Evolutionary conservation across 2,797 vertebrate genomes (phyloP).

Genomic region (Sebastes hubbsi): DNA sequence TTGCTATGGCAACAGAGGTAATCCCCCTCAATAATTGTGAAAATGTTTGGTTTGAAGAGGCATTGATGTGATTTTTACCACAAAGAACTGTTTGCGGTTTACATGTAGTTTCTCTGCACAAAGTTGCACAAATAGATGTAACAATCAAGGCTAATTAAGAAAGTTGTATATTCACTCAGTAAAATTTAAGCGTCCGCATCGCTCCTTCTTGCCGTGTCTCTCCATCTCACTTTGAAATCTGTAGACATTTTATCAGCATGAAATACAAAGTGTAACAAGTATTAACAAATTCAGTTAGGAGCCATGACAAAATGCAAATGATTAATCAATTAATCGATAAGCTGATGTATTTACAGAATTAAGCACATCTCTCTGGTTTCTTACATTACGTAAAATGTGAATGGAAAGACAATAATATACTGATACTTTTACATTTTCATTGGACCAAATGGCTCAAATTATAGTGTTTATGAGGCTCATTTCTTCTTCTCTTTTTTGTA

Average conservation of each 20-base stretch:
- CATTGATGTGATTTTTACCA: conserved; percentile 14
- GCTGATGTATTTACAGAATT: not conserved
- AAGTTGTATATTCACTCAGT: not conserved
- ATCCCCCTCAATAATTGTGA: conserved; percentile 35
- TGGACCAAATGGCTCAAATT: not conserved
- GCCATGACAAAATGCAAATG: not conserved
- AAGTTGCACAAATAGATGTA: not conserved
- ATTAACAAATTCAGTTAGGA: not conserved
- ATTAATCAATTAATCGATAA: not conserved
- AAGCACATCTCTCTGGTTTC: not conserved
- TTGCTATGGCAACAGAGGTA: conserved; percentile 68
- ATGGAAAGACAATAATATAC: not conserved
- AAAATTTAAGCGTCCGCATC: not conserved
- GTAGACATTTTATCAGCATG: not conserved
- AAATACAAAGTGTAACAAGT: not conserved
- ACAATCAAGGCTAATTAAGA: not conserved
- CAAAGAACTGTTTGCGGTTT: not conserved
- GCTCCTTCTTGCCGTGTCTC: not conserved
- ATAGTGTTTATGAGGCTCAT: not conserved
- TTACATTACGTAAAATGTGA: not conserved
- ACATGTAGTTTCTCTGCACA: not conserved
- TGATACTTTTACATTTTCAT: not conserved
- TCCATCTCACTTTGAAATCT: not conserved
- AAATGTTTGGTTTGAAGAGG: conserved; percentile 12
- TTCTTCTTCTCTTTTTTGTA: not conserved